Evolutionary conservation across 2,888 invertebrate species (phyloP).

Genomic region (Aphidius colemani): DNA sequence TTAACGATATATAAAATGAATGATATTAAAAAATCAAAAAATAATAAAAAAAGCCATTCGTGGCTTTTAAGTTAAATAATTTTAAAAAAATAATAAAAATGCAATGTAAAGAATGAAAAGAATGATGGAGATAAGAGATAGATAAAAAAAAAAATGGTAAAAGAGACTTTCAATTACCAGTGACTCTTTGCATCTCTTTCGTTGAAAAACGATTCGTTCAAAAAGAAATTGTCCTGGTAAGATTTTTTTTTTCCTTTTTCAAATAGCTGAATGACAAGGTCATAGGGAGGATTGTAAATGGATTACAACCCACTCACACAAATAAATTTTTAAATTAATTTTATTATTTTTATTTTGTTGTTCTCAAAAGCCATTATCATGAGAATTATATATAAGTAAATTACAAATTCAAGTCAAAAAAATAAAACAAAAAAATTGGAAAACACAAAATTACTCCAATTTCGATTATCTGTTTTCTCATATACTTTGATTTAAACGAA

Average conservation of each 20-base stretch:
- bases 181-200: conserved; percentile 18
- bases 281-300: neutral
- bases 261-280: conserved; percentile 8
- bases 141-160: conserved; percentile 9
- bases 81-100: neutral
- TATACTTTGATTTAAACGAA: no score
- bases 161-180: conserved; percentile 25
- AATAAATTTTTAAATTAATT: no score
- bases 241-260: neutral
- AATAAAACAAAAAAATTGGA: no score
- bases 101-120: neutral
- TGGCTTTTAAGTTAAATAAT: neutral
- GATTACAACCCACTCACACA: no score
- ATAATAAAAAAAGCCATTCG: neutral
- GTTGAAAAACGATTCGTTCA: conserved; percentile 17
- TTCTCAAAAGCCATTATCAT: no score
- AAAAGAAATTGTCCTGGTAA: conserved; percentile 12
- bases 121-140: conserved; percentile 9
- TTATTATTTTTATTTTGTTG: no score
- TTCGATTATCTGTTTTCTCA: no score
- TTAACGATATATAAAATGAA: neutral
- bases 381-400: no score
- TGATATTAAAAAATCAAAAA: neutral
- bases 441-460: no score
- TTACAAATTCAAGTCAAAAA: no score